These are phyloP conservation scores for Panthera leo DNA, from an alignment of 2,113 vertebrate species.

Conservation along the genomic window DNA sequence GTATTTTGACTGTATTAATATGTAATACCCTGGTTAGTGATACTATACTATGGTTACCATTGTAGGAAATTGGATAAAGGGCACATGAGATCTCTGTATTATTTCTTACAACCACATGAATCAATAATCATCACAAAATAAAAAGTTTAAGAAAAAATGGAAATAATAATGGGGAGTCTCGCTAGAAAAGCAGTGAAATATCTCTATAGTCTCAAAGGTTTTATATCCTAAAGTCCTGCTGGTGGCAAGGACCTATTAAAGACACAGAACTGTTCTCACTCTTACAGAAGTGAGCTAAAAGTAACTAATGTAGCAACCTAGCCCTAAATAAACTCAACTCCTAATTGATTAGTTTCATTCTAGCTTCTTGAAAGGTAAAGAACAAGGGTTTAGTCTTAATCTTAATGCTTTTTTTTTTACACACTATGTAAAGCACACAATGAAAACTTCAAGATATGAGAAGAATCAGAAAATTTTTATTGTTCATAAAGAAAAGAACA, in stretches of 20 bases:
- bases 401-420: neutral
- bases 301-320: neutral
- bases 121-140: neutral
- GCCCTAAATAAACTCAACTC: neutral
- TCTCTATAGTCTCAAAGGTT: neutral
- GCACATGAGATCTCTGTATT: neutral
- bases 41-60: neutral
- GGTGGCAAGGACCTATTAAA: neutral
- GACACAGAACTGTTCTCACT: neutral
- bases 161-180: neutral
- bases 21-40: neutral
- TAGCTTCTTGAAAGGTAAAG: slow-evolving; percentile 12
- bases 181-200: neutral
- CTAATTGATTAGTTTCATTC: neutral
- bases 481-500: neutral
- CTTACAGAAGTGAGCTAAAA: neutral
- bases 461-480: neutral
- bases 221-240: neutral
- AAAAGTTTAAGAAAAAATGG: neutral
- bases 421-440: neutral
- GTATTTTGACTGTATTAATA: neutral
- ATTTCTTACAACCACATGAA: neutral
- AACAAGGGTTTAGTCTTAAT: neutral
- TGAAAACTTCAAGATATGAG: neutral
- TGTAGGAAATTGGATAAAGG: neutral